Conservation (phyloP, 2,113 vertebrate genomes). For the Rhadina sibilatrix region DNA sequence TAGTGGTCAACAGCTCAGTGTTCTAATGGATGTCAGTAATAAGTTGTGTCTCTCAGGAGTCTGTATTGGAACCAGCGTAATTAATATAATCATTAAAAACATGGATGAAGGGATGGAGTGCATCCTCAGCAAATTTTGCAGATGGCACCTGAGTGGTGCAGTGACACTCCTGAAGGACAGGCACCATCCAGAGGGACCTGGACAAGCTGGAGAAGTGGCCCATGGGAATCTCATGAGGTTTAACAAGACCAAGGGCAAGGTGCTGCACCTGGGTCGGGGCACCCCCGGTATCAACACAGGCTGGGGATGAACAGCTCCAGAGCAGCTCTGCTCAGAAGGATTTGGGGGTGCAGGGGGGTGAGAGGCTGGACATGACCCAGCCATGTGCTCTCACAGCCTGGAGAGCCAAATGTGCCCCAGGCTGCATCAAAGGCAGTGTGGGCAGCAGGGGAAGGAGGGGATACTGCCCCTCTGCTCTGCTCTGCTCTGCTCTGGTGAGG, state of each 20-base stretch:
- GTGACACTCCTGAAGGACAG: background rate
- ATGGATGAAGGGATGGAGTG: fast-evolving
- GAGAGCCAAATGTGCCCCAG: background rate
- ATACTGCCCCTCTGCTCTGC: background rate
- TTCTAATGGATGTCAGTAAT: background rate
- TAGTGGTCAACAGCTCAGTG: background rate
- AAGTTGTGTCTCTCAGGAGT: background rate
- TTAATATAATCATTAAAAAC: background rate
- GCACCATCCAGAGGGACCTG: background rate
- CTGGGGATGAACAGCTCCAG: background rate
- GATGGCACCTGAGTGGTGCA: background rate
- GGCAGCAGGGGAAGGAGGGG: background rate
- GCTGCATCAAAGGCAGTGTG: background rate
- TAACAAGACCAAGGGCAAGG: background rate
- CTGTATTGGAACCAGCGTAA: background rate
- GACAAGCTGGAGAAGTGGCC: background rate
- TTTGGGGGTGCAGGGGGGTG: background rate
- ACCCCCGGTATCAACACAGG: fast-evolving
- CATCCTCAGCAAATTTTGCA: background rate
- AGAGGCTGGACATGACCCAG: background rate
- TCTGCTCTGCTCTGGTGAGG: background rate
- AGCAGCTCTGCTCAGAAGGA: background rate
- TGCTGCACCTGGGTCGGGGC: background rate
- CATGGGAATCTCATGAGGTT: background rate
- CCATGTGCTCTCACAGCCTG: background rate